Conservation (phyloP, 2,888 invertebrate genomes). For the Amphipyra berbera region DNA sequence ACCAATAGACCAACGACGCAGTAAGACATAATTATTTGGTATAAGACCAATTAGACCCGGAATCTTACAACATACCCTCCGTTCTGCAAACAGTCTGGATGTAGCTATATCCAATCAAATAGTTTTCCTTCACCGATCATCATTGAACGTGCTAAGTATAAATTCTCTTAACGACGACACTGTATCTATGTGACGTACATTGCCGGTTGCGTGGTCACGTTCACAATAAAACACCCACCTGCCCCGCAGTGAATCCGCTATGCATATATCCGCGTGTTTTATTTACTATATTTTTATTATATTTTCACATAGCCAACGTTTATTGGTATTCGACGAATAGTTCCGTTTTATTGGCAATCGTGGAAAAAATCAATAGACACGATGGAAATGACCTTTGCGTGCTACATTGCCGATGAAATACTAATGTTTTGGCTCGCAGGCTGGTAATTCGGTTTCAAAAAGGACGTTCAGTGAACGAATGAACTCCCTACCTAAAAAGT, state of each 20-base stretch:
- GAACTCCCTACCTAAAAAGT: too few species aligned
- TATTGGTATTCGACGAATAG: conserved; percentile 5
- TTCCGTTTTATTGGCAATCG: conserved; percentile 14
- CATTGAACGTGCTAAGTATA: conserved; percentile 4
- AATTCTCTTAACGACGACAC: conserved; percentile 1
- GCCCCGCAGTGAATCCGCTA: conserved; percentile 7
- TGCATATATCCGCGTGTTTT: background rate
- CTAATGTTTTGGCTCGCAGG: conserved; percentile 1
- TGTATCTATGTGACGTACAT: conserved; percentile 12
- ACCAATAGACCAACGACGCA: too few species aligned
- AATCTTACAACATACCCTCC: too few species aligned
- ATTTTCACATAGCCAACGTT: background rate
- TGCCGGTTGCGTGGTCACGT: conserved; percentile 12
- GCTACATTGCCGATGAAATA: conserved; percentile 4
- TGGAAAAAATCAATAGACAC: conserved; percentile 13
- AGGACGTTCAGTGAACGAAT: too few species aligned
- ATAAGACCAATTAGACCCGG: too few species aligned
- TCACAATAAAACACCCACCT: conserved; percentile 9
- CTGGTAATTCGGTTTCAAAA: too few species aligned
- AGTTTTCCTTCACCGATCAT: background rate
- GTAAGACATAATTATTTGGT: too few species aligned
- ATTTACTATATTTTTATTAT: conserved; percentile 8
- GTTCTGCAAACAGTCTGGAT: too few species aligned
- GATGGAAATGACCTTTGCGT: conserved; percentile 6
- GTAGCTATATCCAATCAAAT: too few species aligned